A percentile compares a stretch with the other conserved stretches of the same genome.
Conservation (phyloP, 92 coral and sea anemone species). For the Scolanthus callimorphus region DNA sequence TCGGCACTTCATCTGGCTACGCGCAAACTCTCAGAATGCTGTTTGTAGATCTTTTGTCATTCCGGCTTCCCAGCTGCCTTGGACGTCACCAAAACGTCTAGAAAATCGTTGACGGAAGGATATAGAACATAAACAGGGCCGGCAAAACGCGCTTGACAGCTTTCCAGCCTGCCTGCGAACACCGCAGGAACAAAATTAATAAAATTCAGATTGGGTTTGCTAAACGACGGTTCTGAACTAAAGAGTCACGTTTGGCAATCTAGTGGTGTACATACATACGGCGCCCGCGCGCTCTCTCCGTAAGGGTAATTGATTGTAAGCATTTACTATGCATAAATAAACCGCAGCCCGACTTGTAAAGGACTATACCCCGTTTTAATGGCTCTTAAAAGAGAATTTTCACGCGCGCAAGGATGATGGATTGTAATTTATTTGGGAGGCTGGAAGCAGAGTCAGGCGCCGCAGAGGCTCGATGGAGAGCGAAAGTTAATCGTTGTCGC, state of each 20-base stretch:
- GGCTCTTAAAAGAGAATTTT: background rate
- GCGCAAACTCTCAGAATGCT: slow-evolving; percentile 47
- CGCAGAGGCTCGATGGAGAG: slow-evolving; percentile 26
- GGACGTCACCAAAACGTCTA: slow-evolving; percentile 15
- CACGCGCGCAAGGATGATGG: background rate
- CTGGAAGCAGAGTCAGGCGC: slow-evolving; percentile 28
- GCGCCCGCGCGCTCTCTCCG: no score
- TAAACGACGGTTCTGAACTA: no score
- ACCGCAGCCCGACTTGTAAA: no score
- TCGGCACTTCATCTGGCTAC: slow-evolving; percentile 62
- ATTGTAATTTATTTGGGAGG: background rate
- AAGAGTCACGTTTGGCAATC: no score
- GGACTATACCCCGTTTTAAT: no score
- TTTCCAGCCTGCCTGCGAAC: no score
- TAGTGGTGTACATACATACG: no score
- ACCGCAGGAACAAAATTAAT: background rate
- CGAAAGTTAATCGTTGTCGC: slow-evolving; percentile 62
- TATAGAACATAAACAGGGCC: slow-evolving; percentile 1
- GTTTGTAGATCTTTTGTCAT: slow-evolving; percentile 67
- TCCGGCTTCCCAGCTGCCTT: slow-evolving; percentile 61
- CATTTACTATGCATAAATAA: slow-evolving; percentile 88
- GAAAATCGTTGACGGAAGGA: slow-evolving; percentile 12
- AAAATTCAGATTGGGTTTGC: background rate
- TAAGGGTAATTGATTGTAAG: slow-evolving; percentile 66
- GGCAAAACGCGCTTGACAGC: background rate